phyloP scores from a whole-genome alignment of 1,140 invertebrate species.

The Ericerus pela region DNA sequence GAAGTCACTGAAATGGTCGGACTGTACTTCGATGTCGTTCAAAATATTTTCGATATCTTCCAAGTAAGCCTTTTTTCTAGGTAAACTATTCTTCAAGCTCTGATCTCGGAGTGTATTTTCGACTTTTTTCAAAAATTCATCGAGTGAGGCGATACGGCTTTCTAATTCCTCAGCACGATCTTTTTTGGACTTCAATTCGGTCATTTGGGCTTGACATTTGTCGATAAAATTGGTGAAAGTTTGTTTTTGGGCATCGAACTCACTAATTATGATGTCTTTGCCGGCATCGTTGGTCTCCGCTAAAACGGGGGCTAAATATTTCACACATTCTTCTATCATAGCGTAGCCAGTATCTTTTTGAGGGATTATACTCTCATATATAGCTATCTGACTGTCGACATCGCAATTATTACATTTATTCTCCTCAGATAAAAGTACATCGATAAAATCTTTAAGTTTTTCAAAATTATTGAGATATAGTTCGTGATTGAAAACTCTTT shows the following conservation, averaged over 20 bases:
- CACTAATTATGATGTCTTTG: conserved; percentile 53
- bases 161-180: conserved; percentile 67
- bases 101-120: conserved; percentile 77
- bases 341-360: conserved; percentile 57
- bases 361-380: conserved; percentile 57
- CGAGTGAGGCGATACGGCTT: conserved; percentile 53
- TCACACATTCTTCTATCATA: conserved; percentile 51
- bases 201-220: conserved; percentile 48
- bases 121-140: conserved; percentile 67
- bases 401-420: conserved; percentile 53
- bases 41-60: conserved; percentile 60
- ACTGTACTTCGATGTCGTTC: conserved; percentile 54
- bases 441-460: conserved; percentile 54
- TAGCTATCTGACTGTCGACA: conserved; percentile 52
- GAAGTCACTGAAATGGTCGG: conserved; percentile 50
- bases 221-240: conserved; percentile 62
- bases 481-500: conserved; percentile 65
- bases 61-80: conserved; percentile 64
- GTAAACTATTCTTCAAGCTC: conserved; percentile 68
- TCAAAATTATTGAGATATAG: conserved; percentile 62
- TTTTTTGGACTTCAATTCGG: conserved; percentile 51
- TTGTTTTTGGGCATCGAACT: conserved; percentile 55
- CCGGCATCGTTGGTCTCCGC: conserved; percentile 63
- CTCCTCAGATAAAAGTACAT: conserved; percentile 50
- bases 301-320: conserved; percentile 52